Evolutionary conservation across 2,113 vertebrate species (phyloP).

Genomic region (Sphaerodactylus townsendi): DNA sequence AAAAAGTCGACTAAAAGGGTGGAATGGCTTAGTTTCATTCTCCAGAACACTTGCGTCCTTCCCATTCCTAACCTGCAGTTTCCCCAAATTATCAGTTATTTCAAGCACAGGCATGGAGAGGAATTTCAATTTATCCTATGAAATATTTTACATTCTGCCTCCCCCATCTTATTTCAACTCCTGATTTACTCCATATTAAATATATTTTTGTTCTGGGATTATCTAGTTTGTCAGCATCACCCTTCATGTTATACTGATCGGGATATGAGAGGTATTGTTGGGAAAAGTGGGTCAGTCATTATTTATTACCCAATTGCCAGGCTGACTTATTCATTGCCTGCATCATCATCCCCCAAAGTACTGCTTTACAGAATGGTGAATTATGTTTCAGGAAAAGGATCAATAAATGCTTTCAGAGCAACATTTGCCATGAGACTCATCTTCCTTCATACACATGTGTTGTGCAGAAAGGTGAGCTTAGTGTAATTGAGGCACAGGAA

Average conservation of each 20-base stretch:
- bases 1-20: not conserved
- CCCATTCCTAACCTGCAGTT: not conserved
- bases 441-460: constrained; percentile 55
- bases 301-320: constrained; percentile 65
- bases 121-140: not conserved
- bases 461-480: constrained; percentile 44
- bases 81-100: not conserved
- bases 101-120: not conserved
- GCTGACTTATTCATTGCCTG: constrained; percentile 67
- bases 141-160: not conserved
- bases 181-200: constrained; percentile 25
- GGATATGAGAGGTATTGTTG: constrained; percentile 38
- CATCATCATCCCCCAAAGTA: constrained; percentile 62
- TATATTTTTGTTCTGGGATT: not conserved
- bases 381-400: constrained; percentile 46
- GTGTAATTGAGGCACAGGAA: constrained; percentile 32
- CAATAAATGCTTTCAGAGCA: constrained; percentile 67
- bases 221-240: constrained; percentile 29
- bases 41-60: not conserved
- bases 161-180: constrained; percentile 5
- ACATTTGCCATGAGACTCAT: constrained; percentile 53
- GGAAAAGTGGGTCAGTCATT: constrained; percentile 53
- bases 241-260: constrained; percentile 39
- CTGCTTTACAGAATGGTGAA: constrained; percentile 64
- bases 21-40: not conserved